A percentile compares a stretch with the other conserved stretches of the same genome.
phyloP scores from a whole-genome alignment of 2,113 vertebrate genomes.

The Scomber scombrus region DNA sequence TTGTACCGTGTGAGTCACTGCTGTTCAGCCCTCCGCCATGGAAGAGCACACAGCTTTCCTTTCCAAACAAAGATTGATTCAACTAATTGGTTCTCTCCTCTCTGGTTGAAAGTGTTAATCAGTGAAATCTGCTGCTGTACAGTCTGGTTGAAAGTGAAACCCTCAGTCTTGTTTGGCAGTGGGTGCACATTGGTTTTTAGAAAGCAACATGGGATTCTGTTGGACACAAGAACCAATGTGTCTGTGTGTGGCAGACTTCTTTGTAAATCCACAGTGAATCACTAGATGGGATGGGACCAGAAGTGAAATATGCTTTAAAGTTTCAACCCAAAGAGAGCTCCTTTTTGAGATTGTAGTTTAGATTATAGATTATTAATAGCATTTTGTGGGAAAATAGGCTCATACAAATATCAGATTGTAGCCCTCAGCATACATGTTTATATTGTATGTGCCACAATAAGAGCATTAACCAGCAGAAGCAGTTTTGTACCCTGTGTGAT shows the following conservation, averaged over 20 bases:
- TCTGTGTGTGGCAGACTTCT: slow-evolving; percentile 3
- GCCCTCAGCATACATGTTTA: slow-evolving; percentile 1
- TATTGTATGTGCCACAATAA: slow-evolving; percentile 48
- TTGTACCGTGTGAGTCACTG: not conserved
- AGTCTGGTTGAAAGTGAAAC: slow-evolving; percentile 17
- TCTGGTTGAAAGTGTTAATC: slow-evolving; percentile 30
- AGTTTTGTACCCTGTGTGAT: slow-evolving; percentile 43
- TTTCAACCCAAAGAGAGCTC: not conserved
- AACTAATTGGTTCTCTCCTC: slow-evolving; percentile 8
- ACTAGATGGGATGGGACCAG: slow-evolving; percentile 9
- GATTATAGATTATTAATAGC: too few species aligned
- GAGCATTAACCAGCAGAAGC: slow-evolving; percentile 35
- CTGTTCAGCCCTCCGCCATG: not conserved
- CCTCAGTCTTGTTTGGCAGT: slow-evolving; percentile 7
- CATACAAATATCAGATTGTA: slow-evolving; percentile 33
- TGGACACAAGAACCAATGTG: not conserved
- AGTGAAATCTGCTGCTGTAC: slow-evolving; percentile 9
- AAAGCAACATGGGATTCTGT: not conserved
- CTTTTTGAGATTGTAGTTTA: not conserved
- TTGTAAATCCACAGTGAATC: slow-evolving; percentile 24
- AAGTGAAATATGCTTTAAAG: not conserved
- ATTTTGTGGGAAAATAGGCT: slow-evolving; percentile 11
- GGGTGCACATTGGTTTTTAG: not conserved
- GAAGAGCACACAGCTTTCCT: not conserved
- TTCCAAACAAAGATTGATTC: slow-evolving; percentile 10